Conservation (phyloP, 2,113 vertebrate species). For the Caranx melampygus region DNA sequence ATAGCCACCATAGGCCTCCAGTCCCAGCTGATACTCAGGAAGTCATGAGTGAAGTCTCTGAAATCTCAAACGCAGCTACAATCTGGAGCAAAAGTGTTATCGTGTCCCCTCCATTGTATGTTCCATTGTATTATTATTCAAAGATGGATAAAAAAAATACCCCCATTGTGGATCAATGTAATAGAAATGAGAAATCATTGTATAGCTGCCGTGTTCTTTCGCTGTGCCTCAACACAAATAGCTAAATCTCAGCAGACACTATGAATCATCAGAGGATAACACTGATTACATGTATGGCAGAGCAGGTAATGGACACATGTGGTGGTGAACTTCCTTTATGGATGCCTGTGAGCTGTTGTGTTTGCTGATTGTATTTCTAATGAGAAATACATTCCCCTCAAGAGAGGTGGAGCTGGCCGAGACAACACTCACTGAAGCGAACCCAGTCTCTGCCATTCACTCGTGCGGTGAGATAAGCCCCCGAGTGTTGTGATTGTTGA, state of each 20-base stretch:
- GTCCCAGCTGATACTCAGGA: slow-evolving; percentile 21
- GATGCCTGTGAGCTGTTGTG: neutral
- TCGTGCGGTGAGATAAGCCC: slow-evolving; percentile 46
- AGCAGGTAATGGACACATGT: slow-evolving; percentile 17
- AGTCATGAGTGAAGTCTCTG: slow-evolving; percentile 1
- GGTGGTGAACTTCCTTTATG: slow-evolving; percentile 8
- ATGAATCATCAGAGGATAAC: neutral
- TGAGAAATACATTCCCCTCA: slow-evolving; percentile 26
- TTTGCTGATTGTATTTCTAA: slow-evolving; percentile 50
- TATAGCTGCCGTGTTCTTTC: slow-evolving; percentile 17
- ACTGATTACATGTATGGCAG: slow-evolving; percentile 6
- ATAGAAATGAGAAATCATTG: slow-evolving; percentile 43
- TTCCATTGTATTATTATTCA: slow-evolving; percentile 24
- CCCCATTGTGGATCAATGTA: slow-evolving; percentile 38
- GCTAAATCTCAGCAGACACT: slow-evolving; percentile 16
- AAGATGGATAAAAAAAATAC: slow-evolving; percentile 26
- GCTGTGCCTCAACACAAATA: slow-evolving; percentile 3
- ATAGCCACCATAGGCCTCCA: slow-evolving; percentile 16
- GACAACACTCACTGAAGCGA: slow-evolving; percentile 27
- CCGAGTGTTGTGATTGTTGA: slow-evolving; percentile 42
- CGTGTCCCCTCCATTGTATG: neutral
- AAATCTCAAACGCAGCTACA: slow-evolving; percentile 34
- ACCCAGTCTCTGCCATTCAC: slow-evolving; percentile 35
- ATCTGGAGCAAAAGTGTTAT: slow-evolving; percentile 23
- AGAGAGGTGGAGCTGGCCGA: neutral